Conservation (phyloP, 2,888 invertebrate genomes). For the Coenonympha glycerion region DNA sequence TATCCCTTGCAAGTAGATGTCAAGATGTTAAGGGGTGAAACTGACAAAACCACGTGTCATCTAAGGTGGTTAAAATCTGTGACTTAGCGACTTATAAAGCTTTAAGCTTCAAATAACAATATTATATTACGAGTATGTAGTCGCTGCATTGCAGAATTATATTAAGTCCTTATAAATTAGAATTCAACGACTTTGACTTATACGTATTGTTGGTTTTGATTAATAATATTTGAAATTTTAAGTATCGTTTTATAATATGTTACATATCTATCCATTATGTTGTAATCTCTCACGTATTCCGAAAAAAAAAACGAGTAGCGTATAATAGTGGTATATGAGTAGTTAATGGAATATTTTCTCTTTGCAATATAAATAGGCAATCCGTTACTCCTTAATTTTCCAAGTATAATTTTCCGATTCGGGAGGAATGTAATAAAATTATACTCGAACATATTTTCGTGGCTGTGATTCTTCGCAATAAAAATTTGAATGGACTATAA, state of each 20-base stretch:
- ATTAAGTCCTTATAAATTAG: not conserved
- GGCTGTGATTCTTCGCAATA: constrained; percentile 25
- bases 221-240: too few species aligned
- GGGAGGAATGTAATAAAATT: constrained; percentile 5
- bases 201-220: too few species aligned
- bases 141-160: constrained; percentile 11
- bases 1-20: constrained; percentile 1
- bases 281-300: too few species aligned
- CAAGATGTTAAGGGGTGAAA: constrained; percentile 2
- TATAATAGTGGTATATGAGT: too few species aligned
- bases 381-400: not conserved
- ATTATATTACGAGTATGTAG: too few species aligned
- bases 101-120: too few species aligned
- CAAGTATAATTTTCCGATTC: not conserved
- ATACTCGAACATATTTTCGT: constrained; percentile 3
- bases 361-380: not conserved
- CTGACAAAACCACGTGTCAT: constrained; percentile 7
- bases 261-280: too few species aligned
- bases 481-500: constrained; percentile 29
- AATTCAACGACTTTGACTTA: too few species aligned
- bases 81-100: too few species aligned
- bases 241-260: too few species aligned
- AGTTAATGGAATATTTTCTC: not conserved
- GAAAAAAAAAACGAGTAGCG: too few species aligned
- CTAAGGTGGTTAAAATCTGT: constrained; percentile 9